Evolutionary conservation across 1,140 invertebrate species (phyloP).

Genomic region (Octopus sinensis): DNA sequence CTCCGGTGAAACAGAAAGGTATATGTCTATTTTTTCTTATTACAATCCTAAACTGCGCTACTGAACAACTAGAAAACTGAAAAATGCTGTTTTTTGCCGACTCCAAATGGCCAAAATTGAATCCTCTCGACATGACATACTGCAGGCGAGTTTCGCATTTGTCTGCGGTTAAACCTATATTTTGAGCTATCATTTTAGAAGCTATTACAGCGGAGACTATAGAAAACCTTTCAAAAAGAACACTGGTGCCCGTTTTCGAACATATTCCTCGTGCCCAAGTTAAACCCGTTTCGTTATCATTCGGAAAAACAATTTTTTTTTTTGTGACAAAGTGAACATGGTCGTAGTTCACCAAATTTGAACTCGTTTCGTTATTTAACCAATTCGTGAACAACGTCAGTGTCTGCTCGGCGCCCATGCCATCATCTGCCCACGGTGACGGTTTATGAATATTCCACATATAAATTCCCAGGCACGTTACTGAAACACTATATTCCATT

Average conservation of each 20-base stretch:
- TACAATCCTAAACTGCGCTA: background rate
- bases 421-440: background rate
- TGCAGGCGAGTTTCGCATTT: background rate
- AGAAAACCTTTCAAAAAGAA: background rate
- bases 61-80: background rate
- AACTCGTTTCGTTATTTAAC: background rate
- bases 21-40: background rate
- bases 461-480: background rate
- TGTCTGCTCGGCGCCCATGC: background rate
- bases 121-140: background rate
- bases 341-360: background rate
- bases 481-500: background rate
- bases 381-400: background rate
- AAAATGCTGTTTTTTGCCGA: background rate
- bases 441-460: background rate
- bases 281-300: background rate
- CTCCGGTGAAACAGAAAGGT: background rate
- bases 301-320: background rate
- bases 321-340: background rate
- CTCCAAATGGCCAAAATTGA: background rate
- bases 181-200: background rate
- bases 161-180: background rate
- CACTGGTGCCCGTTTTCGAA: background rate
- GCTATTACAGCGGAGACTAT: background rate
- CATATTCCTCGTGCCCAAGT: background rate